Percentiles rank a stretch among this genome's conserved stretches.
phyloP scores from a whole-genome alignment of 2,888 invertebrate genomes.

The Alentia gelatinosa region DNA sequence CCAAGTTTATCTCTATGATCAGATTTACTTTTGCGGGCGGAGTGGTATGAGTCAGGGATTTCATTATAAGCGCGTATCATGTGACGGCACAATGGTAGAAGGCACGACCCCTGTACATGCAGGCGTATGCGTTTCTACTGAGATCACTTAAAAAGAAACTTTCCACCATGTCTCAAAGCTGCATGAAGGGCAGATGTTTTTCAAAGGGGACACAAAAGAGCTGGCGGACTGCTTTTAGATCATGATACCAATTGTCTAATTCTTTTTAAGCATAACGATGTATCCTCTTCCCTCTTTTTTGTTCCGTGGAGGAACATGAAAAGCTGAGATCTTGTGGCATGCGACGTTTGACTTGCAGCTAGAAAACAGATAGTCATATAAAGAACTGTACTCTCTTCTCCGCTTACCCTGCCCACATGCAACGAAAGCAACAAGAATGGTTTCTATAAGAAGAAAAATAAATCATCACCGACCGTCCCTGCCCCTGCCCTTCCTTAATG shows the following conservation, averaged over 20 bases:
- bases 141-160: slow-evolving; percentile 29
- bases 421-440: background rate
- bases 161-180: background rate
- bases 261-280: slow-evolving; percentile 17
- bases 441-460: background rate
- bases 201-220: slow-evolving; percentile 12
- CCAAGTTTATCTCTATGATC: background rate
- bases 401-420: background rate
- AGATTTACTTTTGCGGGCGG: background rate
- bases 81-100: background rate
- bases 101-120: background rate
- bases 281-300: background rate
- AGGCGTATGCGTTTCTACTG: background rate
- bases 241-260: slow-evolving; percentile 45
- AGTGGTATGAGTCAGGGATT: background rate
- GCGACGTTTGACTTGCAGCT: slow-evolving; percentile 39
- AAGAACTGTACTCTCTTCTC: background rate
- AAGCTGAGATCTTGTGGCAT: background rate
- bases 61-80: background rate
- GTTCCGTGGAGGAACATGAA: slow-evolving; percentile 12
- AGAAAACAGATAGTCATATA: slow-evolving; percentile 21
- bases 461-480: background rate
- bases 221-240: background rate
- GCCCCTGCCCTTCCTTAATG: background rate
- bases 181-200: slow-evolving; percentile 20